phyloP scores from a whole-genome alignment of 92 coral and sea anemone genomes.

The Heliopora coerulea region DNA sequence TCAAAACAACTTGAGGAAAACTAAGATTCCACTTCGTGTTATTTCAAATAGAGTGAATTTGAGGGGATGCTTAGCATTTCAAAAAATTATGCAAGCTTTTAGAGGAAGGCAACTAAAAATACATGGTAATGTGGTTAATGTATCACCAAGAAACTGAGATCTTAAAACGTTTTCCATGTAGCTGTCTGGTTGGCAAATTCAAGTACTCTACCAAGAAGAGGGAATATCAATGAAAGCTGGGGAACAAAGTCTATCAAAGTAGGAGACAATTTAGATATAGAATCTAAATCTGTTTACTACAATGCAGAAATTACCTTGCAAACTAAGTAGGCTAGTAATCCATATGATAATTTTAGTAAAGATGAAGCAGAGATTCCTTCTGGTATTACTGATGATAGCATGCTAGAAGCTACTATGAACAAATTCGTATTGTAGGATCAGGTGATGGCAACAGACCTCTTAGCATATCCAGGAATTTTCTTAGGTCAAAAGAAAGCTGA shows the following conservation, averaged over 20 bases:
- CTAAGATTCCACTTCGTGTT: constrained; percentile 49
- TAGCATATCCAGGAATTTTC: no score
- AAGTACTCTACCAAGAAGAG: neutral
- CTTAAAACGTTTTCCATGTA: neutral
- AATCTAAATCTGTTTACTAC: neutral
- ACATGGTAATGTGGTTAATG: constrained; percentile 45
- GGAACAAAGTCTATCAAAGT: neutral
- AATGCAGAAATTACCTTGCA: neutral
- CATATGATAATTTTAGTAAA: constrained; percentile 43
- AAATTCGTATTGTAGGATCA: no score
- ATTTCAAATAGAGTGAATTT: neutral
- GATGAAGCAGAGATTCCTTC: constrained; percentile 53
- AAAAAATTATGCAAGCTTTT: neutral
- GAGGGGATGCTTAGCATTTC: neutral
- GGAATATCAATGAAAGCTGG: constrained; percentile 4
- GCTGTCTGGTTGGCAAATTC: neutral
- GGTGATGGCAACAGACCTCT: no score
- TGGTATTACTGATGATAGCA: constrained; percentile 41
- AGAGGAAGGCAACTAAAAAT: no score
- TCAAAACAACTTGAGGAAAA: constrained; percentile 44
- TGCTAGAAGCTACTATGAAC: constrained; percentile 49
- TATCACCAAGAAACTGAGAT: constrained; percentile 20
- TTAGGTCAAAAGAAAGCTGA: no score
- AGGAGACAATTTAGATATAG: neutral
- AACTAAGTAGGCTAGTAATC: neutral